Percentiles rank a stretch among this genome's conserved stretches.
These are phyloP conservation scores for Tridacna crocea DNA, from an alignment of 2,888 invertebrate genomes.

Conservation along the genomic window DNA sequence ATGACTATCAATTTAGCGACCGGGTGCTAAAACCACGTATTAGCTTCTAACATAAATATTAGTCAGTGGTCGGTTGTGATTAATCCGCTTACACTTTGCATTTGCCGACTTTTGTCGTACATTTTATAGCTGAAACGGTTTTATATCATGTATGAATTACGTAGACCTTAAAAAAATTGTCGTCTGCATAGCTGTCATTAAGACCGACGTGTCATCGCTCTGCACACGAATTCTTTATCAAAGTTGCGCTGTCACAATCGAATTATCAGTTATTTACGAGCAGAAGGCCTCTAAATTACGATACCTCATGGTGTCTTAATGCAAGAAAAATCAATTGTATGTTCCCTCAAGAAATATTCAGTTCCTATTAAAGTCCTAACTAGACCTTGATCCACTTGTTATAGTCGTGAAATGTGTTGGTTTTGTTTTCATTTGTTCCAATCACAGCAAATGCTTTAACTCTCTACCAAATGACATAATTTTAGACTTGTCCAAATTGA, in stretches of 20 bases:
- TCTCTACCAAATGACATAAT: no score
- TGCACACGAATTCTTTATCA: conserved; percentile 10
- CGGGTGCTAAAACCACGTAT: conserved; percentile 15
- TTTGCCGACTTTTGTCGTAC: not conserved
- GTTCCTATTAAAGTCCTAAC: no score
- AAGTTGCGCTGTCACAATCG: conserved; percentile 24
- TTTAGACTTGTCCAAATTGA: no score
- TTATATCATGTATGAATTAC: not conserved
- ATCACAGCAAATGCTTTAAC: no score
- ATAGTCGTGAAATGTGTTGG: no score
- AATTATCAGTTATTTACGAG: conserved; percentile 36
- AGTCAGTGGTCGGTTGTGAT: conserved; percentile 9
- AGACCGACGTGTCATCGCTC: not conserved
- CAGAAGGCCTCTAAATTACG: conserved; percentile 1
- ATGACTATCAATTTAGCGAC: conserved; percentile 19
- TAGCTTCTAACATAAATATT: conserved; percentile 18
- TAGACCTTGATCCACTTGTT: no score
- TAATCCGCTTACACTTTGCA: conserved; percentile 10
- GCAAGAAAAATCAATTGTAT: conserved; percentile 15
- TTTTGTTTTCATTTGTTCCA: no score
- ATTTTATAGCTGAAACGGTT: not conserved
- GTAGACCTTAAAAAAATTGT: not conserved
- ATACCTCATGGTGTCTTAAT: conserved; percentile 34
- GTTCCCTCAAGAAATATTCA: conserved; percentile 4
- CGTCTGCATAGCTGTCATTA: conserved; percentile 11